Conservation (phyloP, 2,888 invertebrate species). For the Quadriops clusia region DNA sequence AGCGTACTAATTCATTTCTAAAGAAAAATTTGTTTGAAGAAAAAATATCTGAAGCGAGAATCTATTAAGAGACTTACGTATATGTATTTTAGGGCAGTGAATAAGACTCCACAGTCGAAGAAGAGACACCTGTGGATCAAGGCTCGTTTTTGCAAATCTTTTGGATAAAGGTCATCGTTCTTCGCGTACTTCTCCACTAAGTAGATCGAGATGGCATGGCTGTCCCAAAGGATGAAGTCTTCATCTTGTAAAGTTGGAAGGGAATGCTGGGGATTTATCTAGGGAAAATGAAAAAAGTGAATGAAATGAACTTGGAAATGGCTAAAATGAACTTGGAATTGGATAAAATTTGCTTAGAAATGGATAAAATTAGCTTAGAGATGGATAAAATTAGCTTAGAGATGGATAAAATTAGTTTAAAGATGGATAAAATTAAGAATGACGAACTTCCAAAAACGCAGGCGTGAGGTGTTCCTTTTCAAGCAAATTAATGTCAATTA, state of each 20-base stretch:
- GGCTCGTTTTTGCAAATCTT: constrained; percentile 39
- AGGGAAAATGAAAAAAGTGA: constrained; percentile 11
- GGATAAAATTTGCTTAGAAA: too few relatives aligned
- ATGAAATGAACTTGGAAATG: too few relatives aligned
- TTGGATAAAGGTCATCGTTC: constrained; percentile 43
- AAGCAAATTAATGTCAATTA: constrained; percentile 38
- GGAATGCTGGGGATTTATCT: constrained; percentile 44
- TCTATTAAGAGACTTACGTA: too few relatives aligned
- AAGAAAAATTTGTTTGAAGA: background rate
- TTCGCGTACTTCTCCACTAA: constrained; percentile 25
- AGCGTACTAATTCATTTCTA: background rate
- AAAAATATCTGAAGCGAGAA: too few relatives aligned
- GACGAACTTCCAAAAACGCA: too few relatives aligned
- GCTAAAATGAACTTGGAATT: too few relatives aligned
- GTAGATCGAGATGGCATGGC: constrained; percentile 40
- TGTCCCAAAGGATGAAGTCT: constrained; percentile 40
- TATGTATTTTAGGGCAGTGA: too few relatives aligned
- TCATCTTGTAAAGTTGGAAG: constrained; percentile 46
- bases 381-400: too few relatives aligned
- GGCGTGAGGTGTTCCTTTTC: constrained; percentile 31
- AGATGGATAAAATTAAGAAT: too few relatives aligned
- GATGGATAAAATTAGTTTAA: too few relatives aligned
- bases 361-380: too few relatives aligned
- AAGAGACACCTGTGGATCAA: constrained; percentile 42
- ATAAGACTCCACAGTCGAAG: constrained; percentile 42